Conservation (phyloP, 2,113 vertebrate genomes). For the Collichthys lucidus region DNA sequence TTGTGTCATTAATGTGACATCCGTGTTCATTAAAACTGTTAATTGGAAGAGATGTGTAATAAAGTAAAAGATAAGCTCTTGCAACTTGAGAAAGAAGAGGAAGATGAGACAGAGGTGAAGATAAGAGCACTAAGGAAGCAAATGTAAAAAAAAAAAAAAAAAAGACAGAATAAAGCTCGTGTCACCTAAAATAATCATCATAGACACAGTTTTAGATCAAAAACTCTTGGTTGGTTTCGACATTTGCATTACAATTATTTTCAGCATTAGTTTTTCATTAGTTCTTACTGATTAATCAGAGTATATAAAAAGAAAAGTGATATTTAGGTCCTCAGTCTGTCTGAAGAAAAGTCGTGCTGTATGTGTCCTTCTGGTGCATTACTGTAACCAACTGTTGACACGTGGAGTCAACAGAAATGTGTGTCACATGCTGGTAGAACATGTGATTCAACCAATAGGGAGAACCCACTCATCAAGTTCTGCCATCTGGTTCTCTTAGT, state of each 20-base stretch:
- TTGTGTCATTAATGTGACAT: conserved; percentile 34
- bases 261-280: no score
- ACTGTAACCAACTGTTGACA: no score
- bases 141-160: neutral
- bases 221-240: no score
- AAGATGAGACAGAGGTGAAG: conserved; percentile 4
- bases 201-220: neutral
- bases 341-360: no score
- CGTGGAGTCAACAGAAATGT: no score
- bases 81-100: neutral
- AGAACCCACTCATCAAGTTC: neutral
- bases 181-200: neutral
- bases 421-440: no score
- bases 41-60: conserved; percentile 12
- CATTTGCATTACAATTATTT: no score
- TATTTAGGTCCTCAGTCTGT: no score
- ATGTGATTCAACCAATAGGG: no score
- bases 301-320: no score
- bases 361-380: no score
- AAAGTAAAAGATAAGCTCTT: conserved; percentile 5
- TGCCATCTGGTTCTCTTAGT: neutral
- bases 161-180: neutral
- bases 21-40: conserved; percentile 34
- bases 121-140: neutral
- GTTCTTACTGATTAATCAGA: no score